Evolutionary conservation across 2,888 invertebrate genomes (phyloP).

Genomic region (Cartodere bifasciata): DNA sequence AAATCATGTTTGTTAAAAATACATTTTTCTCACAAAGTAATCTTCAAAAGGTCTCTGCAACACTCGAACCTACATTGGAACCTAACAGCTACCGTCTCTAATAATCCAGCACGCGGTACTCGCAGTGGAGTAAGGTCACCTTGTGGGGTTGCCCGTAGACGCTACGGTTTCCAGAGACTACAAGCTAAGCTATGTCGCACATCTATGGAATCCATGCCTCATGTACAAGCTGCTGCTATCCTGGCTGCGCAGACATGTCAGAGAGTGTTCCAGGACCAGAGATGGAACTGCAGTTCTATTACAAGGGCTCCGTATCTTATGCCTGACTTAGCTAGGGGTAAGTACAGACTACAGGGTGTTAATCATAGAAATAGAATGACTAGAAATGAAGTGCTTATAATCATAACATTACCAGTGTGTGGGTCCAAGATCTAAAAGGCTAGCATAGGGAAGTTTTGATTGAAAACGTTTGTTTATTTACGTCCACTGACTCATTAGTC

Average conservation of each 20-base stretch:
- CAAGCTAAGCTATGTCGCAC: slow-evolving; percentile 53
- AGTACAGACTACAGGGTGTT: no score
- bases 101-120: slow-evolving; percentile 26
- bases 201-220: slow-evolving; percentile 59
- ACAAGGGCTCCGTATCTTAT: slow-evolving; percentile 56
- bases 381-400: no score
- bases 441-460: no score
- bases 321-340: slow-evolving; percentile 69
- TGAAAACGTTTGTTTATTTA: no score
- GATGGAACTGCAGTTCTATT: slow-evolving; percentile 78
- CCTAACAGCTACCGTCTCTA: slow-evolving; percentile 21
- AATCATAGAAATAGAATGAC: no score
- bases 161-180: slow-evolving; percentile 42
- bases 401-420: no score
- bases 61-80: slow-evolving; percentile 33
- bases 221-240: slow-evolving; percentile 60
- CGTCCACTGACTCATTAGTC: no score
- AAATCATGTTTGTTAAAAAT: no score
- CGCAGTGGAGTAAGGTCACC: slow-evolving; percentile 29
- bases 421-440: no score
- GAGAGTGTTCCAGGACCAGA: slow-evolving; percentile 52
- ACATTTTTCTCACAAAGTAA: no score
- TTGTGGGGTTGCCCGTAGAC: slow-evolving; percentile 28
- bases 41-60: slow-evolving; percentile 34
- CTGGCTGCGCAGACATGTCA: slow-evolving; percentile 58